Evolutionary conservation across 2,113 vertebrate species (phyloP).

Genomic region (Gracilinanus agilis): DNA sequence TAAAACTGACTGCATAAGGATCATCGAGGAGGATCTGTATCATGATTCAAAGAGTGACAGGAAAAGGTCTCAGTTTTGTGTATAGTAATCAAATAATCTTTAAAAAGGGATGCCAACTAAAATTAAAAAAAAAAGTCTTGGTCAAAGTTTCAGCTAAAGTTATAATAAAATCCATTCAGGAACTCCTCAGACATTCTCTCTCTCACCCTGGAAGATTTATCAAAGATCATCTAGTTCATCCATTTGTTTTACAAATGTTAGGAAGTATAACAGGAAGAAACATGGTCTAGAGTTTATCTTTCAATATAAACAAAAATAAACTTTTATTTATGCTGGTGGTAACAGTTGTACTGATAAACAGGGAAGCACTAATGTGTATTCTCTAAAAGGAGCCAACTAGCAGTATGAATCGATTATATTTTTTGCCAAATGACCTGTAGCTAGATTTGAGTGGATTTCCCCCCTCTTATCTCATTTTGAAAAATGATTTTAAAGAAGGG

Average conservation of each 20-base stretch:
- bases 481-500: conserved; percentile 1
- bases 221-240: neutral
- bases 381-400: conserved; percentile 29
- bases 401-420: conserved; percentile 29
- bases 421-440: neutral
- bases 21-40: neutral
- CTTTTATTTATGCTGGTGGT: neutral
- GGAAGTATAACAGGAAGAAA: neutral
- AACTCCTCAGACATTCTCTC: neutral
- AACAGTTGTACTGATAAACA: neutral
- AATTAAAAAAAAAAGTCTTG: conserved; percentile 45
- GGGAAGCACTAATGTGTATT: neutral
- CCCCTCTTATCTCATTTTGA: neutral
- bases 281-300: neutral
- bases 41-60: conserved; percentile 59
- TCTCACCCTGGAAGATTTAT: neutral
- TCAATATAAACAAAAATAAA: neutral
- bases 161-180: conserved; percentile 40
- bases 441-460: neutral
- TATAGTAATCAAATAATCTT: conserved; percentile 41
- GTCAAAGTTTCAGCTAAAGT: conserved; percentile 48
- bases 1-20: conserved; percentile 53
- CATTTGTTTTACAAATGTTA: neutral
- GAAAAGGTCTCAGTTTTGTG: conserved; percentile 62
- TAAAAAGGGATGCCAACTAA: conserved; percentile 14